These are phyloP conservation scores for Atethmia centrago DNA, from an alignment of 2,888 invertebrate species.

Conservation along the genomic window DNA sequence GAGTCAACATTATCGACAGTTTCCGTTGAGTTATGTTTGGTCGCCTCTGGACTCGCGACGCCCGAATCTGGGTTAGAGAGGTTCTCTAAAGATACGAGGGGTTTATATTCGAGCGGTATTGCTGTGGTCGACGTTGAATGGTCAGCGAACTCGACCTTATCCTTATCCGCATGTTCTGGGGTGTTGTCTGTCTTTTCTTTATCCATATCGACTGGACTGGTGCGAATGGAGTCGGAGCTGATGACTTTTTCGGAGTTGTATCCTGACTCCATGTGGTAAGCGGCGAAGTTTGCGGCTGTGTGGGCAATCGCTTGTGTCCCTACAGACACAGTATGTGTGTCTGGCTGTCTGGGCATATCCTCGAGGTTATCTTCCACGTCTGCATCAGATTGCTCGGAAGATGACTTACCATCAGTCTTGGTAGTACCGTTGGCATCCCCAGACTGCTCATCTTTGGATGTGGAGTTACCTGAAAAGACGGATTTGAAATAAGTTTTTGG, in stretches of 20 bases:
- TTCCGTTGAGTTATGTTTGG: constrained; percentile 90
- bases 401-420: constrained; percentile 89
- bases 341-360: constrained; percentile 83
- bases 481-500: constrained; percentile 24
- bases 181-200: constrained; percentile 91
- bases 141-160: constrained; percentile 89
- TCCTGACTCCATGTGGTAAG: constrained; percentile 92
- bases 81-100: constrained; percentile 82
- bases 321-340: constrained; percentile 76
- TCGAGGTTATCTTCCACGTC: constrained; percentile 95
- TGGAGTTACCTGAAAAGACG: constrained; percentile 81
- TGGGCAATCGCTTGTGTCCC: constrained; percentile 81
- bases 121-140: constrained; percentile 78
- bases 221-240: constrained; percentile 86
- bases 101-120: constrained; percentile 84
- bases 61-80: constrained; percentile 89
- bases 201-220: constrained; percentile 86
- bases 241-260: constrained; percentile 91
- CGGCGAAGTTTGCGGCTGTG: constrained; percentile 86
- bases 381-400: constrained; percentile 94
- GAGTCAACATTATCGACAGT: constrained; percentile 88
- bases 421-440: constrained; percentile 79
- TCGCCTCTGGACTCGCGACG: constrained; percentile 90
- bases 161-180: constrained; percentile 90
- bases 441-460: constrained; percentile 78